Evolutionary conservation across 1,140 invertebrate genomes (phyloP), one percentile per base, ranked within the genome.

Genomic region (Psilanteris sp.): DNA sequence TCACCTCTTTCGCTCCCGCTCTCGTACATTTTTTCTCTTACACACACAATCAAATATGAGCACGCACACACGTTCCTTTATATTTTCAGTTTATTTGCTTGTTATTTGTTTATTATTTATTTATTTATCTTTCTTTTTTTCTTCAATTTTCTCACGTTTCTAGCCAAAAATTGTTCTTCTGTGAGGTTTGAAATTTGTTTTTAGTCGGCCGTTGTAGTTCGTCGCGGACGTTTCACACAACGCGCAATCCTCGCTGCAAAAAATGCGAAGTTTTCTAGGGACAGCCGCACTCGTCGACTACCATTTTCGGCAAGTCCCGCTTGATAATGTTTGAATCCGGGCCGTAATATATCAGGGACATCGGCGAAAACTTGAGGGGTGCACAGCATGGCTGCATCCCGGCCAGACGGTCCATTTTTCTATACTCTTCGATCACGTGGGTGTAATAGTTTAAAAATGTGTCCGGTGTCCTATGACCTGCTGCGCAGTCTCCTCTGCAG

Each of bases 211-310:
- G 54, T 32, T 50, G 16, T 15, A 18, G 13, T 41, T 50, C 9
- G 5, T 43, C 24, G 54, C 57, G 44, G 13, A 64, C 43, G 52
- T 27, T 43, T 46, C n/a, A 39, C 41, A 39, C 22, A 27, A 39
- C 39, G 10, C 43, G 34, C 32, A 34, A 50, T 62, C 5, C 15
- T 32, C 59, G 34, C n/a, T 13, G 43, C 22, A 44, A 22, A 46
- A 55, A 29, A 48, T 22, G 24, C 31, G 3, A 31, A 64, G 50
- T 75, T 52, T 43, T 81, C 88, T 92, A 97, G 52, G 95, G 94
- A 89, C 97, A 98, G 46, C 96, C 96, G 88, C 97, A 98, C 89
- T 97, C 95, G 86, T 97, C 96, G 18, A 98, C 96, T 64, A 97
- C 94, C 96, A 98, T 98, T 90, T 97, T 96, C 71, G 96, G 96